A percentile compares a stretch with the other conserved stretches of the same genome.
Conservation (phyloP, 2,797 vertebrate species). For the Acanthurus tractus region DNA sequence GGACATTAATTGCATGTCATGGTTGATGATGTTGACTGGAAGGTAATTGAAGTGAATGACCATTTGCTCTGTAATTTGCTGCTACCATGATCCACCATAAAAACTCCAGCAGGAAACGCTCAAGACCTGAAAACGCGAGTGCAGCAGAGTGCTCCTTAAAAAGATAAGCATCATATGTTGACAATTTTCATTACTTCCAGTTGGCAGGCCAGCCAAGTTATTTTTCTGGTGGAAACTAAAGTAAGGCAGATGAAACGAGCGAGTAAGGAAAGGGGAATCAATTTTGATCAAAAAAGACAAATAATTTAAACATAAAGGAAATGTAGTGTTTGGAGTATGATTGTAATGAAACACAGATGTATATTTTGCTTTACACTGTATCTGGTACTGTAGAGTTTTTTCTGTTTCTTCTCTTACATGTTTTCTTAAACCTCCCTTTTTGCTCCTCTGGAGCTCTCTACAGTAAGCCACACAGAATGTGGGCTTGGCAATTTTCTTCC, state of each 20-base stretch:
- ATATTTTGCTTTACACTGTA: slow-evolving; percentile 81
- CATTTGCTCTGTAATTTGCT: slow-evolving; percentile 85
- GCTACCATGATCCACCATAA: slow-evolving; percentile 83
- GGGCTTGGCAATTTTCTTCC: slow-evolving; percentile 74
- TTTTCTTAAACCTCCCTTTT: slow-evolving; percentile 79
- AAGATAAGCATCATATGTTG: slow-evolving; percentile 87
- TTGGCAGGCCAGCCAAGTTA: slow-evolving; percentile 78
- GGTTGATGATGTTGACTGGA: slow-evolving; percentile 79
- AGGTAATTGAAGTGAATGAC: slow-evolving; percentile 84
- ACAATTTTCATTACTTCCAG: slow-evolving; percentile 86
- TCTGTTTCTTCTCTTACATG: slow-evolving; percentile 70
- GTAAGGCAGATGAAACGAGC: slow-evolving; percentile 81
- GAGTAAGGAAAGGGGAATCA: slow-evolving; percentile 77
- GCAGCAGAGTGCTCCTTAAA: slow-evolving; percentile 79
- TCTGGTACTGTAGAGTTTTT: slow-evolving; percentile 63
- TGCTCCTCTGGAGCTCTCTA: slow-evolving; percentile 73
- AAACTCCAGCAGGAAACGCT: slow-evolving; percentile 79
- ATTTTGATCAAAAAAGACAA: slow-evolving; percentile 87
- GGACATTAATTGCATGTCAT: slow-evolving; percentile 82
- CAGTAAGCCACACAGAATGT: slow-evolving; percentile 77
- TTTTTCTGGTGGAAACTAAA: slow-evolving; percentile 82
- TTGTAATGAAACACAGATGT: slow-evolving; percentile 87
- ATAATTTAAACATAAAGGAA: slow-evolving; percentile 88
- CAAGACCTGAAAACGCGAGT: slow-evolving; percentile 74
- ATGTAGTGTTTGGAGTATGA: slow-evolving; percentile 85